Base-by-base conservation (phyloP, 2,888 invertebrate species). In the Aspidapion aeneum region DNA sequence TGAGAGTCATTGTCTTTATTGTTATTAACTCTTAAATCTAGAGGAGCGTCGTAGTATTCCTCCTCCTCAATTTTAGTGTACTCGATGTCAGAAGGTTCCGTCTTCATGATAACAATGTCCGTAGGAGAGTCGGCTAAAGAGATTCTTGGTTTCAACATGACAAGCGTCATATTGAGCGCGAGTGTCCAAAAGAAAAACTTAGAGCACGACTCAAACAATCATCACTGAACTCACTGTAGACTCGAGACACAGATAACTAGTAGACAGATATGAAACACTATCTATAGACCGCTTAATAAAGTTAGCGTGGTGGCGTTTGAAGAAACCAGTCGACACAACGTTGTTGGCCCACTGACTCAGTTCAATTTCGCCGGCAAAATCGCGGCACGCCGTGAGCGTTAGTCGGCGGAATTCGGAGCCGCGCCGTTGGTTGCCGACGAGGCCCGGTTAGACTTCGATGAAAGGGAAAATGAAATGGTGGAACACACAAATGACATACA, bases 21-120 rank as follows among this genome's bases (percentile, higher is more conserved):
- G 12, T 3, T 7, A 12, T 35, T 35, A 35, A 35, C 12, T 12
- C 35, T 35, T 35, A 94, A 82, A 83, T 94, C 94, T 79, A 94
- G 79, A 17, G 94, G 94, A 66, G 79, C 77, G 68, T 80, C 78
- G 65, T 87, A 87, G 52, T 67, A 70, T 20, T 70, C 69, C 62
- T 35, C 35, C 12, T 35, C 35, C 35, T 7, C 12, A 35, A 35
- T n/a, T n/a, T n/a, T n/a, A n/a, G n/a, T n/a, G n/a, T n/a, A n/a
- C n/a, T n/a, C 35, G 12, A 35, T 7, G 12, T 35, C 35, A 3
- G 35, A 3, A 3, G 35, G 35, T 35, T 35, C 35, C 3, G 35
- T 7, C 12, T 35, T 35, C 35, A 35, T 12, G 3, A 35, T n/a
- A n/a, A n/a, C 3, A 35, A 35, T 35, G 3, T 35, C 35, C 35